Evolutionary conservation across 2,797 vertebrate genomes (phyloP), one percentile per base, ranked within the genome.

Genomic region (Cynodonichthys magdalenae): DNA sequence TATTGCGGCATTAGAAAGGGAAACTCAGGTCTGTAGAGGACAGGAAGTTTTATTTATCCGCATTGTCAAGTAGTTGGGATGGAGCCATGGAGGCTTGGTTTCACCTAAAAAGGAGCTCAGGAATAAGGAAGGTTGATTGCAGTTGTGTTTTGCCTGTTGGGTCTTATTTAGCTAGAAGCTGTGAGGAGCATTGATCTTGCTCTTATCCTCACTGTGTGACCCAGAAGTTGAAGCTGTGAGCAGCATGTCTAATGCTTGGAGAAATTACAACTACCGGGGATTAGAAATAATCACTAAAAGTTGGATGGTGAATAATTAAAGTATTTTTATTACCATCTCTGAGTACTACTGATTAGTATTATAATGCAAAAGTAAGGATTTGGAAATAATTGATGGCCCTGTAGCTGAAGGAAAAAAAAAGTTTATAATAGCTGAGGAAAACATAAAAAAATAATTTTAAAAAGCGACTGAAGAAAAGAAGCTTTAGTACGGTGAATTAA

Each of bases 91-190:
- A 46, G 44, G 31, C 56, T 41, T 51, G 41, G 10, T 51, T 49
- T 58, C 8, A 6, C 45, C 29, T 42, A 59, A 67, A 47, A 66
- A 31, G 5, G 20, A 61, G 63, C 69, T 75, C 15, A 53, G 44
- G 65, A 59, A 68, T 44, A 63, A 71, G 65, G 41, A 65, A 74
- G 44, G 29, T 62, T 80, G 71, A 83, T 83, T 74, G 65, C 64
- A 46, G 59, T 63, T 47, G n/a, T 34, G 5, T 67, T 81, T 77
- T 57, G 44, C 74, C 53, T 52, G 64, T 71, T 20, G 63, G 71
- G 59, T 63, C 69, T 65, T 72, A 69, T 86, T 84, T 57, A 80
- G 49, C 66, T 42, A 53, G 71, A 72, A 61, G 66, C 75, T 69
- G 74, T 68, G 71, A 77, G 29, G 31, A 67, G 39, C 76, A 82